phyloP scores from a whole-genome alignment of 2,888 invertebrate genomes.

The Coenonympha glycerion region DNA sequence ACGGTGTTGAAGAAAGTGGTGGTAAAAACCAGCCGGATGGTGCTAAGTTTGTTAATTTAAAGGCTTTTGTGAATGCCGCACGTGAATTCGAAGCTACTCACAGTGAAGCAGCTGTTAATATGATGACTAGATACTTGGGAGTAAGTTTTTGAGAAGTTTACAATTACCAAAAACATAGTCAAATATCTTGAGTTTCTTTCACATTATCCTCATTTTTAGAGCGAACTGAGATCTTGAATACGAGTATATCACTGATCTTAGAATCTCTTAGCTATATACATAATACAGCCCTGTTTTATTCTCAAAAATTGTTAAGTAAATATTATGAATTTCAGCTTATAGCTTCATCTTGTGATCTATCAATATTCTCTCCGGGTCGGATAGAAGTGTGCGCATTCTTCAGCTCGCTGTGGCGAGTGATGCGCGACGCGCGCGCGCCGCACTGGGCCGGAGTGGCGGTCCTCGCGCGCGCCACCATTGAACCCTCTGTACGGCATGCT shows the following conservation, averaged over 20 bases:
- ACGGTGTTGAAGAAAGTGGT: slow-evolving; percentile 46
- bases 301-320: no score
- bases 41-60: slow-evolving; percentile 65
- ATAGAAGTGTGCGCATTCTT: slow-evolving; percentile 80
- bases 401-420: slow-evolving; percentile 79
- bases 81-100: slow-evolving; percentile 72
- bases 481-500: slow-evolving; percentile 77
- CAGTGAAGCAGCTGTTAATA: slow-evolving; percentile 67
- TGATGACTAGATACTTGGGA: slow-evolving; percentile 72
- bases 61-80: slow-evolving; percentile 72
- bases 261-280: no score
- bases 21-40: slow-evolving; percentile 48
- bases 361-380: slow-evolving; percentile 80
- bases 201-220: no score
- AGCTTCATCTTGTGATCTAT: slow-evolving; percentile 78
- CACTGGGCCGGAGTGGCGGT: slow-evolving; percentile 82
- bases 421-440: slow-evolving; percentile 75
- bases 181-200: no score
- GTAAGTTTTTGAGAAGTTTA: slow-evolving; percentile 43
- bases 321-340: slow-evolving; percentile 72
- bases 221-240: no score
- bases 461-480: slow-evolving; percentile 77
- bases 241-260: no score
- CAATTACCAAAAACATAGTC: no score
- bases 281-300: no score